These are phyloP conservation scores for Rhegmatorhina hoffmannsi DNA, from an alignment of 2,113 vertebrate genomes.

Conservation along the genomic window DNA sequence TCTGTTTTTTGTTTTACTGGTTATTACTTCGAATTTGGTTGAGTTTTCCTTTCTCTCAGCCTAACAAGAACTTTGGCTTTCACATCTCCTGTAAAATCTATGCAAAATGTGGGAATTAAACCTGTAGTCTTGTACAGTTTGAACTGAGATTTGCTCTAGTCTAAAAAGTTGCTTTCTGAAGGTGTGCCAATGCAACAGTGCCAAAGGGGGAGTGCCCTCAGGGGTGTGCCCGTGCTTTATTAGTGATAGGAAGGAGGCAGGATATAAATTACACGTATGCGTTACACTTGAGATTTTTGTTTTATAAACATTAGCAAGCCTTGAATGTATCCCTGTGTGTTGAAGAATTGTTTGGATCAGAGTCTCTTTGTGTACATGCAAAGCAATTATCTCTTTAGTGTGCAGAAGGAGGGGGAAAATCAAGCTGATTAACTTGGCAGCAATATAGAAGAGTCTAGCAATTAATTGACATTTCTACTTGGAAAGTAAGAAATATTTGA, in stretches of 20 bases:
- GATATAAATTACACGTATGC: not conserved
- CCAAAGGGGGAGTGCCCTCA: not conserved
- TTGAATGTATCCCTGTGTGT: not conserved
- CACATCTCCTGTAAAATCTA: not conserved
- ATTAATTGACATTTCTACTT: not conserved
- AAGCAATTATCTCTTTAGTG: not conserved
- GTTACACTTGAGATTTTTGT: not conserved
- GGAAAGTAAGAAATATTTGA: slow-evolving; percentile 2
- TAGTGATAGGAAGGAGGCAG: not conserved
- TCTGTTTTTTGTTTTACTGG: not conserved
- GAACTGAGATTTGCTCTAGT: not conserved
- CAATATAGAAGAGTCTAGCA: not conserved
- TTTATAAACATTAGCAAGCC: fast-evolving
- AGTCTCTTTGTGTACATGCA: not conserved
- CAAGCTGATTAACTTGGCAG: slow-evolving; percentile 36
- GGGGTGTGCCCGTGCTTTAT: not conserved
- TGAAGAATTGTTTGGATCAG: not conserved
- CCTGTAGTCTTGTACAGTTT: not conserved
- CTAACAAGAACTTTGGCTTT: not conserved
- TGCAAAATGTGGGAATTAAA: not conserved
- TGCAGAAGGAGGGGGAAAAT: not conserved
- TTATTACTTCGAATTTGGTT: not conserved
- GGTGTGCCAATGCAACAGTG: not conserved
- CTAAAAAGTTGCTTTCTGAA: not conserved
- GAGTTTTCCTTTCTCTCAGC: not conserved